Evolutionary conservation across 2,888 invertebrate species (phyloP).

Genomic region (Drosophila prolongata): DNA sequence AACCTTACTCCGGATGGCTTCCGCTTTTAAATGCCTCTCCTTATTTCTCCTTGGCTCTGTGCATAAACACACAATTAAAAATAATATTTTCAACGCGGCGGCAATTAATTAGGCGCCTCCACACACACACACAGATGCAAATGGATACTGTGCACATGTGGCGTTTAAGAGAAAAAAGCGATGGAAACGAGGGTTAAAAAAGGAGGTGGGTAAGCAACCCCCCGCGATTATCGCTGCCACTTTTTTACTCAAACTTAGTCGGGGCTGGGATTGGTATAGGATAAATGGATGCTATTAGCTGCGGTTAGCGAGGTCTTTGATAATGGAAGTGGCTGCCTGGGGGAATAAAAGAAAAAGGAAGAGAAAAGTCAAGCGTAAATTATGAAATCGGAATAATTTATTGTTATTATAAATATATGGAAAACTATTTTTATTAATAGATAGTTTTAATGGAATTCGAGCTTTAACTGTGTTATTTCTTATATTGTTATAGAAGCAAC

Average conservation of each 20-base stretch:
- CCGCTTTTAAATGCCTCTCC: conserved; percentile 30
- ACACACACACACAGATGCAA: conserved; percentile 30
- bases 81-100: conserved; percentile 81
- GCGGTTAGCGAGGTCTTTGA: conserved; percentile 27
- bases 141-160: conserved; percentile 35
- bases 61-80: conserved; percentile 82
- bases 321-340: conserved; percentile 25
- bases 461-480: too few species aligned
- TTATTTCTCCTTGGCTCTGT: conserved; percentile 28
- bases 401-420: background rate
- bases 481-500: too few species aligned
- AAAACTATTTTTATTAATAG: too few species aligned
- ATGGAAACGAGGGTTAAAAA: conserved; percentile 10
- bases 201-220: conserved; percentile 11
- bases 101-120: conserved; percentile 80
- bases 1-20: conserved; percentile 21
- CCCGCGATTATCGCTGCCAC: conserved; percentile 30
- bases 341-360: conserved; percentile 9
- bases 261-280: background rate
- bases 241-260: conserved; percentile 22
- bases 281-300: conserved; percentile 47
- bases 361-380: conserved; percentile 1
- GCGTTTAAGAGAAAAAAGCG: conserved; percentile 32
- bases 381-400: conserved; percentile 5
- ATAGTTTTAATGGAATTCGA: too few species aligned